These are phyloP conservation scores for Priapulus caudatus DNA, from an alignment of 2,888 invertebrate species.

Conservation along the genomic window DNA sequence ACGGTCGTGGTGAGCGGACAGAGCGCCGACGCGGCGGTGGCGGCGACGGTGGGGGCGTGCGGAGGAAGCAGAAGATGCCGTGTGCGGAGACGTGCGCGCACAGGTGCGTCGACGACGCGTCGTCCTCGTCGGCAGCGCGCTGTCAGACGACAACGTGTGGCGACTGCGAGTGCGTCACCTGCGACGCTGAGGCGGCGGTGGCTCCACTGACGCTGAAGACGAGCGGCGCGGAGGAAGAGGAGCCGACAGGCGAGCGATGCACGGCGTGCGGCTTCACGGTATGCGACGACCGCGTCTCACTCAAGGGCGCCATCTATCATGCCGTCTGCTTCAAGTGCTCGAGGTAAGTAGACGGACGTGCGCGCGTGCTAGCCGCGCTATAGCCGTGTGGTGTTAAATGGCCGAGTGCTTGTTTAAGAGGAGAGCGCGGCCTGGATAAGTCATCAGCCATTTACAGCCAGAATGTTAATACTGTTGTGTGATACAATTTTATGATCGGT, in stretches of 20 bases:
- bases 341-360: neutral
- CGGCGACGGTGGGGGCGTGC: neutral
- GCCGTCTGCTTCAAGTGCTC: neutral
- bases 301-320: neutral
- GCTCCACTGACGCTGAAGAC: neutral
- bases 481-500: too few species aligned
- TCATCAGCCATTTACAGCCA: too few species aligned
- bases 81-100: neutral
- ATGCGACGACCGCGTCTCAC: neutral
- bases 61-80: neutral
- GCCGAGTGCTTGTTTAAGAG: too few species aligned
- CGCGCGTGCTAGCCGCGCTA: too few species aligned
- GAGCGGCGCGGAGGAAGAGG: too few species aligned
- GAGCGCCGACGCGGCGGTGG: too few species aligned
- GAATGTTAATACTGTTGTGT: too few species aligned
- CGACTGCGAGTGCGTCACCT: neutral
- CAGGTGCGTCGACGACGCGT: neutral
- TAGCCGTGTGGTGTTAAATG: too few species aligned
- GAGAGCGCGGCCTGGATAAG: too few species aligned
- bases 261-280: neutral
- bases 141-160: neutral
- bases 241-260: too few species aligned
- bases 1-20: too few species aligned
- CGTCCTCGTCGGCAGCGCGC: neutral
- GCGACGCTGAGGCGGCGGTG: neutral